Conservation (phyloP, 2,113 vertebrate genomes). For the Periophthalmodon schlosseri region DNA sequence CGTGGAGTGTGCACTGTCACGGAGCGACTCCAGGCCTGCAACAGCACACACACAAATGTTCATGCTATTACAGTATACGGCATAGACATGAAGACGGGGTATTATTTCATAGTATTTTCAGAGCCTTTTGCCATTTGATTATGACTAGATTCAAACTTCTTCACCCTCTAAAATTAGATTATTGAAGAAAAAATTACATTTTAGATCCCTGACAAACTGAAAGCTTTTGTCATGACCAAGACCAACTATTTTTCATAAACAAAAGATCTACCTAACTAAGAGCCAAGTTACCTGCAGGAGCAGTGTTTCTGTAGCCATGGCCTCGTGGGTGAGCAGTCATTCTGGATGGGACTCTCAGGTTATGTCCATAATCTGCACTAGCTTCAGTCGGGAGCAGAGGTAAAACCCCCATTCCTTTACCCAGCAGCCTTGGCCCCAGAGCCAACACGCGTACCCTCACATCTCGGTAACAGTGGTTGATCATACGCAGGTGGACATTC, state of each 20-base stretch:
- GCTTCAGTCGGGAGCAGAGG: conserved; percentile 64
- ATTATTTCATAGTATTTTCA: background rate
- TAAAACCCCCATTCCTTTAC: conserved; percentile 77
- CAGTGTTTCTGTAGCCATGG: conserved; percentile 25
- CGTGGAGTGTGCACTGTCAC: conserved; percentile 93
- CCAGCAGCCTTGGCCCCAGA: conserved; percentile 84
- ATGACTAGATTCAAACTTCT: background rate
- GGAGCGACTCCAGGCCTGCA: conserved; percentile 89
- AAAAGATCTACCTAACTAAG: background rate
- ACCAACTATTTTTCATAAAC: background rate
- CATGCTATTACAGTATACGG: background rate
- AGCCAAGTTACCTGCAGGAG: conserved; percentile 36
- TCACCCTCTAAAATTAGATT: background rate
- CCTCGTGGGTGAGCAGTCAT: conserved; percentile 41
- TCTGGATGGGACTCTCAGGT: conserved; percentile 43
- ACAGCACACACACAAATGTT: background rate
- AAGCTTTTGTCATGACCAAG: background rate
- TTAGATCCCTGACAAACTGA: background rate
- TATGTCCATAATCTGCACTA: conserved; percentile 38
- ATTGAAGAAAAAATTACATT: background rate
- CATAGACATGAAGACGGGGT: background rate
- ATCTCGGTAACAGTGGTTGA: conserved; percentile 90
- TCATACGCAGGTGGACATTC: conserved; percentile 86
- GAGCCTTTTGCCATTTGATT: background rate
- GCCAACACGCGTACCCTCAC: conserved; percentile 86